Evolutionary conservation across 1,140 invertebrate genomes (phyloP).

Genomic region (Battus philenor): DNA sequence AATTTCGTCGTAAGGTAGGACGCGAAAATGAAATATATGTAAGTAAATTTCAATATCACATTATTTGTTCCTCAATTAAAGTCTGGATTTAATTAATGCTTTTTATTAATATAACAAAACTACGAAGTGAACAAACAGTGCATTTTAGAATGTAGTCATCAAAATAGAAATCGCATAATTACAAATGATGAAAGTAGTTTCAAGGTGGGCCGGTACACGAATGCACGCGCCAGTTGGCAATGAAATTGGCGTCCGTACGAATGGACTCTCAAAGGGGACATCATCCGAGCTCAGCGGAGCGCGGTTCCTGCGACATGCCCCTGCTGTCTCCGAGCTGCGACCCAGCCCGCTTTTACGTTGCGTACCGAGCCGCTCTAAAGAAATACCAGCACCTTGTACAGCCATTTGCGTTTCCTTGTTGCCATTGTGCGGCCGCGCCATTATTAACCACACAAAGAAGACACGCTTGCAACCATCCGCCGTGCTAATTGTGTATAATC

Average conservation of each 20-base stretch:
- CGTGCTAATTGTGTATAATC: neutral
- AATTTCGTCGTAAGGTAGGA: too few species aligned
- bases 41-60: too few species aligned
- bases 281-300: constrained; percentile 49
- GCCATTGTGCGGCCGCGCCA: constrained; percentile 6
- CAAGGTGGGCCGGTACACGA: constrained; percentile 27
- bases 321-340: constrained; percentile 25
- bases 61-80: too few species aligned
- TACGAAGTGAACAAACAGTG: too few species aligned
- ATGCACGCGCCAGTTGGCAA: constrained; percentile 53
- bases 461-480: neutral
- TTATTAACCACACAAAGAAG: neutral
- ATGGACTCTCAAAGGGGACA: constrained; percentile 56
- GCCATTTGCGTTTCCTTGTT: constrained; percentile 1
- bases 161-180: too few species aligned
- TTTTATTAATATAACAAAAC: too few species aligned
- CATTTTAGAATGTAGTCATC: too few species aligned
- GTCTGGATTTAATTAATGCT: too few species aligned
- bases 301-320: constrained; percentile 62
- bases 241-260: constrained; percentile 55
- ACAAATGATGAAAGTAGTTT: neutral
- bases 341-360: constrained; percentile 1
- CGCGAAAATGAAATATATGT: too few species aligned
- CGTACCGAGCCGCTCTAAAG: too few species aligned
- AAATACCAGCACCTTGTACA: neutral